Evolutionary conservation across 2,888 invertebrate genomes (phyloP), one percentile per base, ranked within the genome.

Genomic region (Blastobasis adustella): DNA sequence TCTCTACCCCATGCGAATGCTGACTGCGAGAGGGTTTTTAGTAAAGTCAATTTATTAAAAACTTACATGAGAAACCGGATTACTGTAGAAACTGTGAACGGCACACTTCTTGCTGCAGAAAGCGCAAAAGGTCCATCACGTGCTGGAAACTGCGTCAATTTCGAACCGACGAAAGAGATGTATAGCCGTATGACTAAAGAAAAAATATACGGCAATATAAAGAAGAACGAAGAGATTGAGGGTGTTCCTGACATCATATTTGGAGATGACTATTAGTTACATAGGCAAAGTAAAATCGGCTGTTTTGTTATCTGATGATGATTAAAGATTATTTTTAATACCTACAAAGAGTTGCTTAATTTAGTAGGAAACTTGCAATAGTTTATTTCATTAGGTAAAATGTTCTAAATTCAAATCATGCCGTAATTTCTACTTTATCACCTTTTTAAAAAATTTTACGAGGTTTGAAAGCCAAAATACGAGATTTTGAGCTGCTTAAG

Each of bases 1-100:
- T n/a, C 50, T 42, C 5, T 46, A n/a, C 41, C 42, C n/a, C 50
- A 50, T 50, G 50, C 50, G 5, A 50, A 50, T 46, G 46, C 50
- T n/a, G 50, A 50, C 46, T 50, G 50, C 37, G 50, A 50, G 10
- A 10, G 45, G 9, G 44, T 56, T 40, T 55, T 54, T 36, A 56
- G 56, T n/a, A 54, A 54, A 36, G 40, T 40, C 5, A 40, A 40
- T 40, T 40, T 40, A 40, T 8, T 40, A 40, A 9, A 40, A 40
- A 40, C 9, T 3, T 1, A 1, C 1, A 8, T 3, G 4, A 8
- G 41, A 40, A 40, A 40, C 9, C 41, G 41, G 6, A 1, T 40
- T 40, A 40, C 9, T 8, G 8, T 8, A 40, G 40, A 40, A 6
- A 40, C 40, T 6, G 40, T 40, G 8, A 40, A 40, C 8, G 40